phyloP scores from a whole-genome alignment of 2,113 vertebrate species.

The Phyllostomus hastatus region DNA sequence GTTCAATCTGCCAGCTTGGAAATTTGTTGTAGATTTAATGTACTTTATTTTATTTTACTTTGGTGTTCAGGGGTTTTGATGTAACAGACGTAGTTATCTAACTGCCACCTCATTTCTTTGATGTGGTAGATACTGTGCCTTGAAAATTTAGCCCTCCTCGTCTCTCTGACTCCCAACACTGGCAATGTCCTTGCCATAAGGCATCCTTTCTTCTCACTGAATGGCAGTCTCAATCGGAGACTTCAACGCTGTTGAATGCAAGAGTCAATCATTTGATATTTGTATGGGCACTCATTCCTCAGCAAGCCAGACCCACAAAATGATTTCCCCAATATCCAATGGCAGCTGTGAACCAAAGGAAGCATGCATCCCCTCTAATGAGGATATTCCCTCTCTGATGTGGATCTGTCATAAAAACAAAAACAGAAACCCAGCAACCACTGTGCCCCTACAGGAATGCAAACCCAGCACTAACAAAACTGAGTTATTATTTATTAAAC shows the following conservation, averaged over 20 bases:
- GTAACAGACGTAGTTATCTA: background rate
- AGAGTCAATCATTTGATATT: background rate
- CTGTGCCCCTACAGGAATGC: background rate
- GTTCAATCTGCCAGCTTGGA: constrained; percentile 20
- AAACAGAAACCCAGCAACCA: background rate
- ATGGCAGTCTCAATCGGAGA: background rate
- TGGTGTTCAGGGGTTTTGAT: background rate
- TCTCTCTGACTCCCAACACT: background rate
- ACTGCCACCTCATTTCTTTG: background rate
- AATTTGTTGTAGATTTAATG: background rate
- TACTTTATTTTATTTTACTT: background rate
- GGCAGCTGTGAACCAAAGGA: background rate
- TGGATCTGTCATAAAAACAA: background rate
- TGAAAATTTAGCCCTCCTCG: background rate
- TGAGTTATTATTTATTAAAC: background rate
- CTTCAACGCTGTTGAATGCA: background rate
- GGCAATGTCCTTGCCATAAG: background rate
- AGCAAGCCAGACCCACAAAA: background rate
- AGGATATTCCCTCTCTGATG: background rate
- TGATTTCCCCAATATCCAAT: background rate
- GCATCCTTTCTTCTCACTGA: background rate
- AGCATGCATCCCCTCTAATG: background rate
- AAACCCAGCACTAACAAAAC: background rate
- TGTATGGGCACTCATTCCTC: background rate
- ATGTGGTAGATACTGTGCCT: background rate